Conservation (phyloP, 2,888 invertebrate genomes). For the Calliphora vomitoria region DNA sequence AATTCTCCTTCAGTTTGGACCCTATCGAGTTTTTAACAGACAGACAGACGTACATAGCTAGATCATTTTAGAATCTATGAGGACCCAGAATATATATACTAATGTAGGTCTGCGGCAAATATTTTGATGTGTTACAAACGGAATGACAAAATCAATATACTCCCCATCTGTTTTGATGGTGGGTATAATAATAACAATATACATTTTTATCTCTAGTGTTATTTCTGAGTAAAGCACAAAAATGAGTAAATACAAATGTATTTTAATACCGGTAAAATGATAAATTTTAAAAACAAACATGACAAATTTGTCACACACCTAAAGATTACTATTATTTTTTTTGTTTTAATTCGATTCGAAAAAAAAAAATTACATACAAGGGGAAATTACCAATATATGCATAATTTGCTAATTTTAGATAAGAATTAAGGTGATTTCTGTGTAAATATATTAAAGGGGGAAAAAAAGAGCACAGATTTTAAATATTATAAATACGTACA, state of each 20-base stretch:
- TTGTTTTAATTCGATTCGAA: not conserved
- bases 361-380: not conserved
- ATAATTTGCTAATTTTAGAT: not conserved
- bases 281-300: not conserved
- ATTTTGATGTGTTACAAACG: too few species aligned
- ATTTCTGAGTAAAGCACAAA: not conserved
- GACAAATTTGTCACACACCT: constrained; percentile 7
- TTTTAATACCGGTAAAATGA: not conserved
- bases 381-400: not conserved
- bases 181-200: not conserved
- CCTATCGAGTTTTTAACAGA: too few species aligned
- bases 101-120: too few species aligned
- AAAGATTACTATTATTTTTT: not conserved
- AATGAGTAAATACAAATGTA: not conserved
- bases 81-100: too few species aligned
- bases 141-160: too few species aligned
- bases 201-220: not conserved
- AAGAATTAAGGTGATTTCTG: not conserved
- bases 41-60: too few species aligned
- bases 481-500: not conserved
- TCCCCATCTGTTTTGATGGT: too few species aligned
- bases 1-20: too few species aligned
- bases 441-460: not conserved
- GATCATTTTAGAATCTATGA: too few species aligned
- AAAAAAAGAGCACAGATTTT: not conserved